Evolutionary conservation across 37 sponge, comb jelly and placozoan species (phyloP), one percentile per base, ranked within the genome.

Genomic region (Geodia barretti): DNA sequence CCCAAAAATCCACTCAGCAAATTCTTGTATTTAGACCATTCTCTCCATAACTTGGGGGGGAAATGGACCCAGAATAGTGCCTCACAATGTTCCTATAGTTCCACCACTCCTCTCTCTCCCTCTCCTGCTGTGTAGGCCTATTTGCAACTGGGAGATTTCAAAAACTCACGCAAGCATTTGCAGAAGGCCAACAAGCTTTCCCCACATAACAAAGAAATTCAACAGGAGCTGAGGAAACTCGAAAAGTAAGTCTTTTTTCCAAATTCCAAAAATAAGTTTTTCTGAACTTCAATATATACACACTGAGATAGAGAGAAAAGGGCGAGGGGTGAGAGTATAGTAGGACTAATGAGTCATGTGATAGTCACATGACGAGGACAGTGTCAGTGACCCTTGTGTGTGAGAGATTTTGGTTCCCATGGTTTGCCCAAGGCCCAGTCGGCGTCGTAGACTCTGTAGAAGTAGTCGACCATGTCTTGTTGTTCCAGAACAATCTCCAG

Each of bases 71-170:
- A n/a, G n/a, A n/a, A n/a, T n/a, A n/a, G n/a, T n/a, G n/a, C n/a
- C n/a, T n/a, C n/a, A n/a, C n/a, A n/a, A n/a, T n/a, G n/a, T n/a
- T n/a, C n/a, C n/a, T n/a, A n/a, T n/a, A n/a, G n/a, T n/a, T n/a
- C n/a, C n/a, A n/a, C n/a, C n/a, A n/a, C n/a, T n/a, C n/a, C n/a
- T n/a, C 14, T 47, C 54, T 14, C 54, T 47, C 54, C 54, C 54
- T 39, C 17, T 68, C 24, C 33, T 28, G 38, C 5, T 2, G 41
- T 75, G 32, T 41, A 94, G 97, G 97, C 97, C n/a, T 88, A 79
- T 84, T 82, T 87, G 87, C 81, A 81, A 68, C 80, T 93, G 64
- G 75, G 91, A 32, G 97, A 96, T 25, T 96, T 90, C 41, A 64
- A 70, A 17, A 93, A 74, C 54, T 84, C 97, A 23, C 84, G 78